A percentile compares a stretch with the other conserved stretches of the same genome.
phyloP scores from a whole-genome alignment of 1,140 invertebrate species.

The Drosophila mayri region DNA sequence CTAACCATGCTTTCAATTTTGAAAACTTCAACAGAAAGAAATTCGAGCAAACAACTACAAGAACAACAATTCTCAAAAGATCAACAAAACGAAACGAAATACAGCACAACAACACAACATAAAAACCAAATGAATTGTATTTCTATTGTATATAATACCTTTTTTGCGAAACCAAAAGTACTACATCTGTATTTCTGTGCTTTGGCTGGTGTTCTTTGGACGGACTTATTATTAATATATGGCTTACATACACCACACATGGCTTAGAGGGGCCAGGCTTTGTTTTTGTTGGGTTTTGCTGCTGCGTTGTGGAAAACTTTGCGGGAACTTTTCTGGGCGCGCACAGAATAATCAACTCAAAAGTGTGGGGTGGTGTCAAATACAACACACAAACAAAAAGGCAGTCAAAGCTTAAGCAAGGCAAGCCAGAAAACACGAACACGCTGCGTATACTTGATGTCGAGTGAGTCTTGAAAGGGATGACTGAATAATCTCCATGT shows the following conservation, averaged over 20 bases:
- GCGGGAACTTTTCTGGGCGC: slow-evolving; percentile 31
- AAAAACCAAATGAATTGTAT: slow-evolving; percentile 23
- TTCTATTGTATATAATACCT: slow-evolving; percentile 57
- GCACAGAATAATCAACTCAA: slow-evolving; percentile 36
- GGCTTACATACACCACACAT: slow-evolving; percentile 38
- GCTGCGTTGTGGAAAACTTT: slow-evolving; percentile 33
- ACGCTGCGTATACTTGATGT: slow-evolving; percentile 31
- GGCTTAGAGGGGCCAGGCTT: slow-evolving; percentile 8
- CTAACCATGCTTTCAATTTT: slow-evolving; percentile 10
- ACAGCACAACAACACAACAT: slow-evolving; percentile 6
- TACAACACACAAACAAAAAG: slow-evolving; percentile 20
- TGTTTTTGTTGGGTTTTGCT: slow-evolving; percentile 14
- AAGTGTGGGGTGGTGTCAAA: slow-evolving; percentile 8
- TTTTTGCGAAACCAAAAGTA: slow-evolving; percentile 70
- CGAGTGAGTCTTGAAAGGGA: slow-evolving; percentile 22
- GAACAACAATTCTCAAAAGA: slow-evolving; percentile 30
- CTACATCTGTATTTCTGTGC: slow-evolving; percentile 57
- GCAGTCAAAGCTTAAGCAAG: slow-evolving; percentile 17
- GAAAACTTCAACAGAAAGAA: slow-evolving; percentile 23
- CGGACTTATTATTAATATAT: slow-evolving; percentile 27
- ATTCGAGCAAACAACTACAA: slow-evolving; percentile 21
- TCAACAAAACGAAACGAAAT: slow-evolving; percentile 22
- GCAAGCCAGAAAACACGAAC: slow-evolving; percentile 14
- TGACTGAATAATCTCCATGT: slow-evolving; percentile 44
- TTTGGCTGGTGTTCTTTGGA: slow-evolving; percentile 22